Conservation (phyloP, 1,140 invertebrate genomes). For the Neodiprion pinetum region DNA sequence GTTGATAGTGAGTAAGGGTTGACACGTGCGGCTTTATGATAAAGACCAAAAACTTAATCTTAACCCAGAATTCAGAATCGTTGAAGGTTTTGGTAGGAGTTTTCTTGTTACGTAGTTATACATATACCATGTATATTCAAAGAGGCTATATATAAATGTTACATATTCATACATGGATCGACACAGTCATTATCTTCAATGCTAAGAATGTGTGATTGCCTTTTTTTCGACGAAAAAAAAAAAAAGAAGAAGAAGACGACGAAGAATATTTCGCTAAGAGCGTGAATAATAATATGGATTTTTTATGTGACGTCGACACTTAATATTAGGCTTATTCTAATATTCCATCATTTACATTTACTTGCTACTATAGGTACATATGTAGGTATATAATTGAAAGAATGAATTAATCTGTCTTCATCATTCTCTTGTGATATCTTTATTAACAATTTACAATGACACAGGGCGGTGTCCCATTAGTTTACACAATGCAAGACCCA, state of each 20-base stretch:
- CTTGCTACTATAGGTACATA: too few relatives aligned
- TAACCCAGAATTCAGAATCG: too few relatives aligned
- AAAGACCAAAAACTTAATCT: too few relatives aligned
- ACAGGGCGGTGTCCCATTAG: not conserved
- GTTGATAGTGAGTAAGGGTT: too few relatives aligned
- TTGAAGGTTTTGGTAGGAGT: not conserved
- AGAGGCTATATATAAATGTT: not conserved
- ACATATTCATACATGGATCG: not conserved
- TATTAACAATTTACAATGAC: slow-evolving; percentile 4
- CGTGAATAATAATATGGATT: not conserved
- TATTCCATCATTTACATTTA: not conserved
- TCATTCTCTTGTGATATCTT: not conserved
- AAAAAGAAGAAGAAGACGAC: too few relatives aligned
- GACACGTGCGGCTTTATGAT: too few relatives aligned
- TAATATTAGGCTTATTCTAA: not conserved
- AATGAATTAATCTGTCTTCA: not conserved
- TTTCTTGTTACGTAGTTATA: slow-evolving; percentile 6
- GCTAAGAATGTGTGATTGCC: not conserved
- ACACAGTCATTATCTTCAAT: not conserved
- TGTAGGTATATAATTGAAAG: not conserved
- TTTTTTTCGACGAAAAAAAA: too few relatives aligned
- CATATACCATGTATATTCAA: slow-evolving; percentile 2
- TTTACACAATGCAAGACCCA: not conserved
- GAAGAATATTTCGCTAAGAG: too few relatives aligned
- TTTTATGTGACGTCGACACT: not conserved